Percentiles rank a stretch among this genome's conserved stretches.
These are phyloP conservation scores for Mesembrinibis cayennensis DNA, from an alignment of 2,113 vertebrate genomes.

Conservation along the genomic window DNA sequence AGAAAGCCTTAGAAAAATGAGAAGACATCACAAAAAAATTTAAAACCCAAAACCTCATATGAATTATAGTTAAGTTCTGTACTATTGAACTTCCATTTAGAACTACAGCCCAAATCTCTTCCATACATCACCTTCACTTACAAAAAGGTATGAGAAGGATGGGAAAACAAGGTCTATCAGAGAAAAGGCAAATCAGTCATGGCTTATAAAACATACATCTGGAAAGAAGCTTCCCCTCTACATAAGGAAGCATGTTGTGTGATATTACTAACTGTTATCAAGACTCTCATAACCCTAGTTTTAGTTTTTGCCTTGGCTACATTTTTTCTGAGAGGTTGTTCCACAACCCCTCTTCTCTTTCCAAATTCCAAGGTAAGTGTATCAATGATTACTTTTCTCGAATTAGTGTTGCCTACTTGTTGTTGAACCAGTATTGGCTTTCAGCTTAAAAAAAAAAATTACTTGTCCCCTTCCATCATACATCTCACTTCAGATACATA, in stretches of 20 bases:
- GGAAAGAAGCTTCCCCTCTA: neutral
- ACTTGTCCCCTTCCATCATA: neutral
- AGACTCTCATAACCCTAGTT: neutral
- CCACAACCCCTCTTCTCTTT: neutral
- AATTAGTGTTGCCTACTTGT: neutral
- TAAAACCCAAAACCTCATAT: neutral
- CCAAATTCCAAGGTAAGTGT: neutral
- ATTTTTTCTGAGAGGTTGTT: neutral
- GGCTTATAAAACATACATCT: neutral
- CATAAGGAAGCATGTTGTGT: neutral
- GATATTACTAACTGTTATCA: neutral
- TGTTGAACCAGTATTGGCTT: neutral
- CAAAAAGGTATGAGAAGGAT: neutral
- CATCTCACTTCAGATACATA: neutral
- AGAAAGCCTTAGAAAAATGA: neutral
- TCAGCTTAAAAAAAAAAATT: neutral
- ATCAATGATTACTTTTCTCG: neutral
- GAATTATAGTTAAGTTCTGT: neutral
- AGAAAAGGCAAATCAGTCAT: neutral
- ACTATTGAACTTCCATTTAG: neutral
- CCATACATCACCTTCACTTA: neutral
- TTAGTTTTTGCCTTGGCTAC: neutral
- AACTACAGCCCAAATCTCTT: neutral
- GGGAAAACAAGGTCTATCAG: neutral
- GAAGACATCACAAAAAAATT: neutral